A percentile compares a stretch with the other conserved stretches of the same genome.
These are phyloP conservation scores for Laodelphax striatellus DNA, from an alignment of 1,140 invertebrate species.

Conservation along the genomic window DNA sequence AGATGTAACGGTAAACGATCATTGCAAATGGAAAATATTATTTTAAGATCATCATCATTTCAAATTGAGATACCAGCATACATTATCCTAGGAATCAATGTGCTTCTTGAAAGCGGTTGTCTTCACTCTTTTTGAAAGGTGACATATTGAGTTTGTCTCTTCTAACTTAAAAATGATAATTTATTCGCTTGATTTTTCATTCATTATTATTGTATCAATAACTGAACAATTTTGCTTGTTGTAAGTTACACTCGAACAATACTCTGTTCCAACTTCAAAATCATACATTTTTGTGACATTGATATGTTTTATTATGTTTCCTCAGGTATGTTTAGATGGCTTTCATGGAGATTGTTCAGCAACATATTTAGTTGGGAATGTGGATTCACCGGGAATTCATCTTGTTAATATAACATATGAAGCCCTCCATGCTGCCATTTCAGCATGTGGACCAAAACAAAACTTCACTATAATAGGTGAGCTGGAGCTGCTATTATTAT, in stretches of 20 bases:
- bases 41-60: too few species aligned
- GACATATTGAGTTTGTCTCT: too few species aligned
- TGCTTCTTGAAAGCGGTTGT: too few species aligned
- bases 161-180: slow-evolving; percentile 9
- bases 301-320: slow-evolving; percentile 14
- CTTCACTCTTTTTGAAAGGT: too few species aligned
- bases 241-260: too few species aligned
- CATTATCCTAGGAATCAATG: too few species aligned
- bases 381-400: slow-evolving; percentile 56
- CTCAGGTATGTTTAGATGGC: slow-evolving; percentile 69
- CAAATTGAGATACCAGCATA: too few species aligned
- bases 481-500: neutral
- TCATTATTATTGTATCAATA: too few species aligned
- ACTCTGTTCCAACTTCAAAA: too few species aligned
- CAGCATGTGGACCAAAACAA: slow-evolving; percentile 61
- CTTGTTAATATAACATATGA: slow-evolving; percentile 57
- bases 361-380: slow-evolving; percentile 72
- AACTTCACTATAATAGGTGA: slow-evolving; percentile 65
- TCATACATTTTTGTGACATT: slow-evolving; percentile 8
- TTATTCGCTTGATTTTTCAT: neutral
- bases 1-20: slow-evolving; percentile 70
- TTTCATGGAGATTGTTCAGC: slow-evolving; percentile 89
- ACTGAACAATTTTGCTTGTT: too few species aligned
- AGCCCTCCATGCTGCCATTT: slow-evolving; percentile 62
- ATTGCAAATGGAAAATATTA: neutral